A percentile compares a stretch with the other conserved stretches of the same genome.
These are phyloP conservation scores for Digitonthophagus gazella DNA, from an alignment of 2,888 invertebrate genomes.

Conservation along the genomic window DNA sequence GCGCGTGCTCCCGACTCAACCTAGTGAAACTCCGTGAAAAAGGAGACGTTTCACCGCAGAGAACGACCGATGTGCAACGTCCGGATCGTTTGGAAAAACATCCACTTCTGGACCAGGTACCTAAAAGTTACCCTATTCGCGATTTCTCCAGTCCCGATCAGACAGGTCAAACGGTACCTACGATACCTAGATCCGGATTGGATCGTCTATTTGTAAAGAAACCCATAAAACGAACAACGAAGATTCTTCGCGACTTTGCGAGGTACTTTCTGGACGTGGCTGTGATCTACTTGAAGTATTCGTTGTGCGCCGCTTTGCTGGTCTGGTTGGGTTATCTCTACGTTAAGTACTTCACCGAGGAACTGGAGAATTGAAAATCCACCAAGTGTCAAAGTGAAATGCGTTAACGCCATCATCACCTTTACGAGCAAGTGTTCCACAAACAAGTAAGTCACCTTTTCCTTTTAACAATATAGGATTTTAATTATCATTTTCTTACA, in stretches of 20 bases:
- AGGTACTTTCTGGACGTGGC: slow-evolving; percentile 26
- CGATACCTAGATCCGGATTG: slow-evolving; percentile 20
- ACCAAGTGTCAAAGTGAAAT: slow-evolving; percentile 35
- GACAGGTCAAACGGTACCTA: slow-evolving; percentile 33
- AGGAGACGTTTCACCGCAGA: slow-evolving; percentile 5
- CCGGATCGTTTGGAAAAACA: background rate
- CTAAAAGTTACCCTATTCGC: slow-evolving; percentile 25
- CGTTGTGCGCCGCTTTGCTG: slow-evolving; percentile 30
- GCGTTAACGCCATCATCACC: slow-evolving; percentile 34
- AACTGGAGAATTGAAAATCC: slow-evolving; percentile 14
- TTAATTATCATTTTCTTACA: too few relatives aligned
- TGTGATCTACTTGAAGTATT: slow-evolving; percentile 33
- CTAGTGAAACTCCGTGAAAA: slow-evolving; percentile 17
- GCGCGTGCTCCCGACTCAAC: slow-evolving; percentile 18
- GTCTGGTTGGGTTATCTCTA: slow-evolving; percentile 1
- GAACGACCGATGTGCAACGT: slow-evolving; percentile 9
- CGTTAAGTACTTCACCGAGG: background rate
- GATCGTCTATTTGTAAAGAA: slow-evolving; percentile 14
- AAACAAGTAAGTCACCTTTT: slow-evolving; percentile 24
- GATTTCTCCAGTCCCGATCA: slow-evolving; percentile 34
- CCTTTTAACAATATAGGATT: slow-evolving; percentile 7
- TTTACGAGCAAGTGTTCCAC: slow-evolving; percentile 36
- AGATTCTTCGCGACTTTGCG: background rate
- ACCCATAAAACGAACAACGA: background rate
- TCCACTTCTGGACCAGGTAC: background rate